Base-by-base conservation (phyloP, 2,888 invertebrate species). In the Lithodes maja region DNA sequence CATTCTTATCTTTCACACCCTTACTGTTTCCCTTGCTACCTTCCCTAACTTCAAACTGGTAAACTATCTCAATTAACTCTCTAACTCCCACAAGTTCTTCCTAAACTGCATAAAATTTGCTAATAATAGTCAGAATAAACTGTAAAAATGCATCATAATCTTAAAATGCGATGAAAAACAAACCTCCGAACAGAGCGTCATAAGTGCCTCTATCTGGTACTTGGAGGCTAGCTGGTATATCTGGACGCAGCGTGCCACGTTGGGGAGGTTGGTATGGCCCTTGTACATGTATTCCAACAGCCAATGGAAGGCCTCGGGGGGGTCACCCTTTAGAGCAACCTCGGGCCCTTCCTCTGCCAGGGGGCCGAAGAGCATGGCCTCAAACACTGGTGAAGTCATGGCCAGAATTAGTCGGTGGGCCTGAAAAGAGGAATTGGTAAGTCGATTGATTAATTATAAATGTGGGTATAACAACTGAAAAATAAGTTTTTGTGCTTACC, bases 371-470 rank as follows among this genome's bases (percentile, higher is more conserved):
- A 96, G 95, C 95, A 96, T 95, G 53, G 95, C 95, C 93, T 96
- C 95, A 94, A 96, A 96, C 68, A 96, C 96, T 5, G 96, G 96
- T 93, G 96, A 96, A 92, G 95, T 95, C 89, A 95, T 95, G n/a
- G 95, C 95, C 92, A 96, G 93, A 92, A 96, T 95, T 87, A 96
- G 93, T 93, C 95, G 95, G 93, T 96, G 96, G 79, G 95, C 95
- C 90, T 90, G 75, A 2, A 15, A 68, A 15, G 53, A 33, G 33
- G 33, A 33, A 33, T 33, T 33, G 33, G 33, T 33, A 33, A 33
- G 33, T 33, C 33, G 33, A 33, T 33, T 33, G 33, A 33, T 33
- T 33, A 33, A 33, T 33, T 33, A 33, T 33, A 33, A 33, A 33
- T 33, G 33, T 33, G 33, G 33, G 33, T 33, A 33, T 33, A 33